Evolutionary conservation across 2,113 vertebrate species (phyloP), one percentile per base, ranked within the genome.

Genomic region (Geococcyx californianus): DNA sequence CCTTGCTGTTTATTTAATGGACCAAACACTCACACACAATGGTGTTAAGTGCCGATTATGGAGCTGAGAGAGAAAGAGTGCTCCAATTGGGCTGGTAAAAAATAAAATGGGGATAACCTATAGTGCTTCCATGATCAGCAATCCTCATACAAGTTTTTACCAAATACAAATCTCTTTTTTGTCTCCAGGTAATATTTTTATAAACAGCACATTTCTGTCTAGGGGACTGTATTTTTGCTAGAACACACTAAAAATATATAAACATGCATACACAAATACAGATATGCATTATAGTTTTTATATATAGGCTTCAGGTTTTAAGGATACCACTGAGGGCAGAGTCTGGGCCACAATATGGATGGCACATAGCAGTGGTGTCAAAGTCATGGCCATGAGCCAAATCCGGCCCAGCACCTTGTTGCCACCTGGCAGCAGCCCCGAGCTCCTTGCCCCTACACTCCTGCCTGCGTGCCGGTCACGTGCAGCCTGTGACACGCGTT

Each of bases 1-100:
- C 33, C 55, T 24, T 87, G 79, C 75, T 94, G 78, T 74, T 86
- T 78, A 88, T 93, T 95, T 94, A 96, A 92, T 75, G 63, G 68
- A 90, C 79, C 77, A 92, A 72, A 55, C 56, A 51, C 33, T 67
- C 2, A 0, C 42, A 84, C 42, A 86, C 72, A 67, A 49, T 40
- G n/a, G 72, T 67, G 68, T 6, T 66, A 94, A 91, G 83, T 87
- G 52, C 64, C 76, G 90, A 72, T 86, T 93, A 92, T 8, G 56
- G n/a, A 78, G 58, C 56, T n/a, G 63, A 85, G 34, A 84, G 84
- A 78, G 76, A 91, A 76, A 82, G 11, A 67, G 36, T 38, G 34
- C 72, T 94, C 33, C 3, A 7, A 0, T 3, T 59, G 28, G 31
- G 19, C 36, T 68, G 23, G 49, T 67, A 75, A 78, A 60, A 87